These are phyloP conservation scores for Chelonus insularis DNA, from an alignment of 1,140 invertebrate genomes.

Conservation along the genomic window DNA sequence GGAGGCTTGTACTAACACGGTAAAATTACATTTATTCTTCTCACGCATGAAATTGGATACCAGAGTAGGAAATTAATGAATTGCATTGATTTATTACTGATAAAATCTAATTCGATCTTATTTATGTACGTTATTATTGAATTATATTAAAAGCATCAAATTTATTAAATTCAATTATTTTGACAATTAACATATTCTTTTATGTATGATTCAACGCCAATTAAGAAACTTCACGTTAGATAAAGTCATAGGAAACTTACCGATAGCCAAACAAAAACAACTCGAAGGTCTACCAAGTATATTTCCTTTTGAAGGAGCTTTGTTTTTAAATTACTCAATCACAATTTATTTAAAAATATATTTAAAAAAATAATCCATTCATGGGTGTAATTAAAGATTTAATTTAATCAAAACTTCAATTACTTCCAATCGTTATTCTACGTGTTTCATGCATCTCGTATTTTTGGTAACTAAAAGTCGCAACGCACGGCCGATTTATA, in stretches of 20 bases:
- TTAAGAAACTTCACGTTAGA: neutral
- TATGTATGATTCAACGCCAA: neutral
- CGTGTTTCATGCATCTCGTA: conserved; percentile 35
- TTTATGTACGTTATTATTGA: too few relatives aligned
- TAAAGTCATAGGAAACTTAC: conserved; percentile 3
- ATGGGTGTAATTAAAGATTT: neutral
- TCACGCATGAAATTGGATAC: conserved; percentile 16
- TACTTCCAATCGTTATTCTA: conserved; percentile 28
- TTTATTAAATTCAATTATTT: too few relatives aligned
- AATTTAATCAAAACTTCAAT: conserved; percentile 14
- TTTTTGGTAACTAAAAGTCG: conserved; percentile 36
- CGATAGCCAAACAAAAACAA: neutral
- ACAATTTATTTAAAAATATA: neutral
- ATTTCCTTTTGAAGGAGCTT: neutral
- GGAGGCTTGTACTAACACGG: neutral
- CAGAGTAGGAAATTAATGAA: neutral
- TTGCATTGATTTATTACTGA: neutral
- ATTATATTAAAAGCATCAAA: too few relatives aligned
- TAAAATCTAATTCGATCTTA: too few relatives aligned
- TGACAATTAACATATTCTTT: neutral
- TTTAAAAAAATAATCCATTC: neutral
- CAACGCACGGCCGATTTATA: conserved; percentile 33
- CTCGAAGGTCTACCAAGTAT: neutral
- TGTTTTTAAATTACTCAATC: too few relatives aligned
- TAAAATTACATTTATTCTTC: conserved; percentile 9